phyloP scores from a whole-genome alignment of 1,140 invertebrate species.

The Drosophila subobscura region DNA sequence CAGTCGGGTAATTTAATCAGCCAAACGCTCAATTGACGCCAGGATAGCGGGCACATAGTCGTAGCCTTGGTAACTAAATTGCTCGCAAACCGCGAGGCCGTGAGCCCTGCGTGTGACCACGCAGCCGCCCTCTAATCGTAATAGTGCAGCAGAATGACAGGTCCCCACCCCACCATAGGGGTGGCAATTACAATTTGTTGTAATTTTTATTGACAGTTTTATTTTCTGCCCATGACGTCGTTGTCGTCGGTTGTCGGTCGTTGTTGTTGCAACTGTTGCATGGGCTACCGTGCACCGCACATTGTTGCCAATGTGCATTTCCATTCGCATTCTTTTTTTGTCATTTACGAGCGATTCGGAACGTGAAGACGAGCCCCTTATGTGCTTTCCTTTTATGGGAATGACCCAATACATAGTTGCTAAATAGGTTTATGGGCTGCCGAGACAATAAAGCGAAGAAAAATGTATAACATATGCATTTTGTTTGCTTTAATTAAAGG shows the following conservation, averaged over 20 bases:
- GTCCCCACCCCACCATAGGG: too few relatives aligned
- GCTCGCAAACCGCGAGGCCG: constrained; percentile 30
- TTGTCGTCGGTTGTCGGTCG: background rate
- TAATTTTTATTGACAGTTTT: constrained; percentile 68
- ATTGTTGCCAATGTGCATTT: constrained; percentile 33
- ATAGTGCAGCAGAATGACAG: background rate
- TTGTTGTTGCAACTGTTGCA: constrained; percentile 42
- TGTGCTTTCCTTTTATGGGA: constrained; percentile 35
- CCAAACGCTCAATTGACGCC: constrained; percentile 64
- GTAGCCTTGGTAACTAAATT: constrained; percentile 71
- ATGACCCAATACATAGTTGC: constrained; percentile 41
- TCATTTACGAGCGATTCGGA: constrained; percentile 29
- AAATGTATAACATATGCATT: background rate
- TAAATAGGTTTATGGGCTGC: constrained; percentile 50
- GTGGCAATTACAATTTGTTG: constrained; percentile 42
- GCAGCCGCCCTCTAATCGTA: constrained; percentile 18
- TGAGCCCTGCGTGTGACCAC: constrained; percentile 53
- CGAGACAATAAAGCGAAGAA: background rate
- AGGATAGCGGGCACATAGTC: constrained; percentile 36
- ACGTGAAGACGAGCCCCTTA: constrained; percentile 32
- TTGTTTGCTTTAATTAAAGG: too few relatives aligned
- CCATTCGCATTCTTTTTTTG: constrained; percentile 15
- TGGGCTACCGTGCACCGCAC: constrained; percentile 13
- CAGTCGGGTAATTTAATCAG: constrained; percentile 70
- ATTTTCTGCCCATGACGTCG: constrained; percentile 65